Evolutionary conservation across 1,140 invertebrate genomes (phyloP).

Genomic region (Neodiprion fabricii): DNA sequence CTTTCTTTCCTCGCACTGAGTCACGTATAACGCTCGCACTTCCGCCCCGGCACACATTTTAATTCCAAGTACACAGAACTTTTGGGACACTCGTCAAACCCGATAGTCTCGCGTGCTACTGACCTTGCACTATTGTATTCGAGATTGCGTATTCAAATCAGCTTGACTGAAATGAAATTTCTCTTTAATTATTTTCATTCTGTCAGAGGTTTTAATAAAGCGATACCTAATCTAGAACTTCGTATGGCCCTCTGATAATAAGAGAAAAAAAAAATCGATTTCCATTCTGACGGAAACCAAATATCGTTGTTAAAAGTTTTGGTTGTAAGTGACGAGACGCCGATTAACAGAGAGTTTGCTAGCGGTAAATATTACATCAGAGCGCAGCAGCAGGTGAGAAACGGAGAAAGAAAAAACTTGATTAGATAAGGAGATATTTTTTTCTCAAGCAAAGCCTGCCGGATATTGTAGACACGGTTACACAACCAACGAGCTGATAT

Average conservation of each 20-base stretch:
- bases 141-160: background rate
- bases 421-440: background rate
- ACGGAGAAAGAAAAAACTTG: background rate
- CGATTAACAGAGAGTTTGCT: background rate
- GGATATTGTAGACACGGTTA: background rate
- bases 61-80: background rate
- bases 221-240: no score
- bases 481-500: background rate
- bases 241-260: no score
- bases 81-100: background rate
- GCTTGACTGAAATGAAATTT: background rate
- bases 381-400: background rate
- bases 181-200: background rate
- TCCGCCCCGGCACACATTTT: slow-evolving; percentile 43
- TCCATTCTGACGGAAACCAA: background rate
- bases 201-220: background rate
- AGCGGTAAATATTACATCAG: background rate
- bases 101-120: slow-evolving; percentile 14
- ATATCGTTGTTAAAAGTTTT: background rate
- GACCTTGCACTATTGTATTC: background rate
- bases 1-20: slow-evolving; percentile 43
- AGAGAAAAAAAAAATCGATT: no score
- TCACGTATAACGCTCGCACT: slow-evolving; percentile 34
- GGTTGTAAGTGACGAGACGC: background rate
- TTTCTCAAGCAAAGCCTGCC: background rate